Percentiles rank a stretch among this genome's conserved stretches.
phyloP scores from a whole-genome alignment of 2,797 vertebrate species.

The Sorex maritimensis region DNA sequence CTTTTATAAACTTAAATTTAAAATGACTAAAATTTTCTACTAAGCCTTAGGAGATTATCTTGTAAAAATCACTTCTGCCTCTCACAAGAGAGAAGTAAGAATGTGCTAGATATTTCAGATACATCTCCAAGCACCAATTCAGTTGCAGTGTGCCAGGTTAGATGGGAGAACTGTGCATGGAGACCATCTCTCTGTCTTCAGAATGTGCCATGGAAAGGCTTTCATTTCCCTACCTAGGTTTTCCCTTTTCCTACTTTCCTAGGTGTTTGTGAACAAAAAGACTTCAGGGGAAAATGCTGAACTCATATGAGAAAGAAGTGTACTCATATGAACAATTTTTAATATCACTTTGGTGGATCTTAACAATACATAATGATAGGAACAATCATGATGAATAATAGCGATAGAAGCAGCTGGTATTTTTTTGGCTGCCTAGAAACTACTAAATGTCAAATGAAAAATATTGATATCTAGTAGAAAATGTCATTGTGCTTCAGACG shows the following conservation, averaged over 20 bases:
- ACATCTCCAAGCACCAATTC: background rate
- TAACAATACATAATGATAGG: constrained; percentile 15
- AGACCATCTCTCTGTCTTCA: background rate
- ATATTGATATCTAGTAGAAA: constrained; percentile 48
- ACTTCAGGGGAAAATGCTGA: constrained; percentile 43
- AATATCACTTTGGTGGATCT: background rate
- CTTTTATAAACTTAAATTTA: constrained; percentile 40
- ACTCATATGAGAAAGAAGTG: constrained; percentile 17
- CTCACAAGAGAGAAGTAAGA: background rate
- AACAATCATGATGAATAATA: constrained; percentile 37
- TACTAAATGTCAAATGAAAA: constrained; percentile 67
- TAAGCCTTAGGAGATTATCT: constrained; percentile 44
- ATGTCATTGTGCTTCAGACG: constrained; percentile 60
- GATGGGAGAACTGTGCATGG: background rate
- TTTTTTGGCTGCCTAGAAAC: constrained; percentile 53
- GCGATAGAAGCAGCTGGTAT: constrained; percentile 11
- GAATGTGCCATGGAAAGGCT: constrained; percentile 3
- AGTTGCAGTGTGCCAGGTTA: background rate
- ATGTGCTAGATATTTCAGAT: background rate
- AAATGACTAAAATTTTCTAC: constrained; percentile 47
- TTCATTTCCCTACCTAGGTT: background rate
- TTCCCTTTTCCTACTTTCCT: constrained; percentile 51
- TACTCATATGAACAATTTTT: background rate
- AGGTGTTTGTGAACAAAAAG: constrained; percentile 34
- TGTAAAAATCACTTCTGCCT: background rate